A percentile compares a stretch with the other conserved stretches of the same genome.
phyloP scores from a whole-genome alignment of 2,888 invertebrate genomes.

The Heliothis peltigera region DNA sequence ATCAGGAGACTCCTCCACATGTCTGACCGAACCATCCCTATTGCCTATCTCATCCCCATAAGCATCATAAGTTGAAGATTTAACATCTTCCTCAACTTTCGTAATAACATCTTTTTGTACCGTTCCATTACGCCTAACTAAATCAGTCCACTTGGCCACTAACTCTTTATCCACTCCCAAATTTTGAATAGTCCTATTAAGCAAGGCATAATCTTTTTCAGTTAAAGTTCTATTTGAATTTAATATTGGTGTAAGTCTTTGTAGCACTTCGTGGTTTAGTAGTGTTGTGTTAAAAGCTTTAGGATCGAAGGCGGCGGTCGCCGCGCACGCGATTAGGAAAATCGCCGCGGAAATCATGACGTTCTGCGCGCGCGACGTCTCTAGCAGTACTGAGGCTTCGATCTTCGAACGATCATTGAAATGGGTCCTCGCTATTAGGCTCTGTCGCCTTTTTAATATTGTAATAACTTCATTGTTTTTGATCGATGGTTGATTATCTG shows the following conservation, averaged over 20 bases:
- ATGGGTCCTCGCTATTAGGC: conserved; percentile 50
- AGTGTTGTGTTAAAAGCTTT: conserved; percentile 70
- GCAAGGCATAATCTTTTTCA: conserved; percentile 66
- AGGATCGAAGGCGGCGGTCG: conserved; percentile 66
- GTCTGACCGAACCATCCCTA: conserved; percentile 69
- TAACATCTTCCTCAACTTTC: conserved; percentile 58
- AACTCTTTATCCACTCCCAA: conserved; percentile 75
- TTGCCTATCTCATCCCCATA: conserved; percentile 66
- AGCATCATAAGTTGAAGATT: conserved; percentile 66
- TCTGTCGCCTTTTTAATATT: conserved; percentile 70
- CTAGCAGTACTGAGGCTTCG: conserved; percentile 74
- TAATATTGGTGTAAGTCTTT: conserved; percentile 68
- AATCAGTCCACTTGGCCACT: conserved; percentile 72
- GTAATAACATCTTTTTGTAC: conserved; percentile 46
- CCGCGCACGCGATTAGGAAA: conserved; percentile 78
- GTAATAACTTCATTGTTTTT: conserved; percentile 70
- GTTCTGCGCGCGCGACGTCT: conserved; percentile 83
- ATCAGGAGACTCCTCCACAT: conserved; percentile 84
- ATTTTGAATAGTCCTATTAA: conserved; percentile 75
- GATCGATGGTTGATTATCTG: conserved; percentile 49
- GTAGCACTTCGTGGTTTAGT: conserved; percentile 71
- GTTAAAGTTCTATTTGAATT: conserved; percentile 74
- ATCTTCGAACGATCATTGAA: conserved; percentile 59
- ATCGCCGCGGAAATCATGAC: conserved; percentile 69
- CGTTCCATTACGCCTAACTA: conserved; percentile 62